Percentiles rank a stretch among this genome's conserved stretches.
Evolutionary conservation across 2,888 invertebrate species (phyloP).

Genomic region (Aphodius sticticus): DNA sequence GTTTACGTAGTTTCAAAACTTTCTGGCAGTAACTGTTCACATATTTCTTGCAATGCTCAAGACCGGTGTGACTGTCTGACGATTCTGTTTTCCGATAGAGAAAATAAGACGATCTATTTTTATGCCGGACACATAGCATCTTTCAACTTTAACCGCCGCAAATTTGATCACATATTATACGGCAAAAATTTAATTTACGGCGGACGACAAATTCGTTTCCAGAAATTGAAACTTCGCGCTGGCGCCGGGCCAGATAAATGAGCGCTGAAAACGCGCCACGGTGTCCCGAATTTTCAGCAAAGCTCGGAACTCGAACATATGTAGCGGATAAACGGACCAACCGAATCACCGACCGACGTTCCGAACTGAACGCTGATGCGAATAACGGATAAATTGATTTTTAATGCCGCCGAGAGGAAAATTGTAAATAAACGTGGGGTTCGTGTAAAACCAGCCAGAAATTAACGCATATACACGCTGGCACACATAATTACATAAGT

Average conservation of each 20-base stretch:
- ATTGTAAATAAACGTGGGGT: not conserved
- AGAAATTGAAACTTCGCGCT: not conserved
- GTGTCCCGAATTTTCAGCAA: slow-evolving; percentile 4
- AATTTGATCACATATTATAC: slow-evolving; percentile 4
- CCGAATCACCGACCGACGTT: not conserved
- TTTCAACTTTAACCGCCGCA: slow-evolving; percentile 4
- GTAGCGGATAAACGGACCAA: slow-evolving; percentile 20
- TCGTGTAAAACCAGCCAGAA: too few relatives aligned
- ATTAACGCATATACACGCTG: too few relatives aligned
- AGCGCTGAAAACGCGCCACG: slow-evolving; percentile 4
- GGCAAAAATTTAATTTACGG: not conserved
- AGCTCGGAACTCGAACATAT: slow-evolving; percentile 18
- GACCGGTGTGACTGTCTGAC: not conserved
- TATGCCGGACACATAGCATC: not conserved
- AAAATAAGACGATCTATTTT: not conserved
- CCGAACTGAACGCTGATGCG: not conserved
- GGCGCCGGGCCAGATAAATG: slow-evolving; percentile 4
- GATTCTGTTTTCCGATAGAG: not conserved
- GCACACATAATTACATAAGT: too few relatives aligned
- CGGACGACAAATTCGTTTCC: not conserved
- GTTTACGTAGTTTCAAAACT: too few relatives aligned
- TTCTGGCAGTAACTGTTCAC: not conserved
- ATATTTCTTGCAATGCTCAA: not conserved
- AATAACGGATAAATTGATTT: not conserved
- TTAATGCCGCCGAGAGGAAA: not conserved